Evolutionary conservation across 2,888 invertebrate genomes (phyloP), one percentile per base, ranked within the genome.

Genomic region (Pyrochroa serraticornis): DNA sequence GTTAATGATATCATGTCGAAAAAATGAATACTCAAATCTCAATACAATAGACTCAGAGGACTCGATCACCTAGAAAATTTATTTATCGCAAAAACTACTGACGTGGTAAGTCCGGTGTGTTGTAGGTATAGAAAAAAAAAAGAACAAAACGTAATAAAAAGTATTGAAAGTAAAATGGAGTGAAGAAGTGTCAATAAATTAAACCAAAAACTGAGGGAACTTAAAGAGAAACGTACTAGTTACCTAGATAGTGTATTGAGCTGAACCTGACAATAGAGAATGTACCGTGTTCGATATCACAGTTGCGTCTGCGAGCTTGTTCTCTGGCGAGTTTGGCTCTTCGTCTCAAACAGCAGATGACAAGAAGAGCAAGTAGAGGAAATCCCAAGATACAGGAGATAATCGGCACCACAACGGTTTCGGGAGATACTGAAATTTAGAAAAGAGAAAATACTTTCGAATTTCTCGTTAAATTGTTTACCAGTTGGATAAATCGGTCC

Each of bases 381-480:
- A 95, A 94, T 56, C 93, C 93, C 73, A 94, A 86, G 75, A 94
- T 94, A 79, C 93, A 93, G 52, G 93, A 93, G 46, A 93, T 89
- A 68, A 93, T 93, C 38, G 93, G 93, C 66, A 93, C 88, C 49
- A 93, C 92, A 67, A 93, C 90, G 50, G 91, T 92, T 80, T 93
- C 93, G 47, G 93, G 92, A 44, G 92, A 88, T 65, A 93, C 93
- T 93, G 86, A 22, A 84, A 84, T 51, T 7, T 39, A 3, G 3
- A n/a, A n/a, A n/a, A n/a, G n/a, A n/a, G n/a, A n/a, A 39, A 39
- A 39, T 39, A 6, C 3, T 39, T 39, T 2, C 8, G 10, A 3
- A 7, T 50, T 44, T 13, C 7, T 12, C 1, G 38, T 31, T 22
- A 22, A 22, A 22, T 22, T 22, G 60, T 79, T 81, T 75, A 89